Evolutionary conservation across 2,113 vertebrate genomes (phyloP).

Genomic region (Grantiella picta): DNA sequence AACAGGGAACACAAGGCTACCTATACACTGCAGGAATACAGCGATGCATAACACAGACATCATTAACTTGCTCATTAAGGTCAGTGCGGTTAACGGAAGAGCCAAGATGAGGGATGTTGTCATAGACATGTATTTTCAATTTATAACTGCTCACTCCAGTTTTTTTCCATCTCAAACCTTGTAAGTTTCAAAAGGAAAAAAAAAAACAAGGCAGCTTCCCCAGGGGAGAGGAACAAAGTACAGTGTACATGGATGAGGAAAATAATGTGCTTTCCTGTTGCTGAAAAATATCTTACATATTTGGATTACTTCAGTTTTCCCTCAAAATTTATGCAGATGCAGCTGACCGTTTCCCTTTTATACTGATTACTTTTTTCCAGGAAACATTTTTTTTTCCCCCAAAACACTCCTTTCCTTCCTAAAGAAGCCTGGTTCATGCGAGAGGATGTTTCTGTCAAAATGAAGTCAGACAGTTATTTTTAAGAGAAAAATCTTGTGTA

Average conservation of each 20-base stretch:
- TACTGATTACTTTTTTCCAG: neutral
- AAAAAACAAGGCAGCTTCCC: neutral
- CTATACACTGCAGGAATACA: accelerated
- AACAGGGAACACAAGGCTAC: neutral
- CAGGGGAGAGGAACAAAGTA: neutral
- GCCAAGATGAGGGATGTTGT: neutral
- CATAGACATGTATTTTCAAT: neutral
- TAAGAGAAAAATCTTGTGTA: neutral
- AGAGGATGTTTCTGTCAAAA: slow-evolving; percentile 35
- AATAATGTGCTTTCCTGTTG: neutral
- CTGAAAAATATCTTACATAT: neutral
- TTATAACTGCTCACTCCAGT: neutral
- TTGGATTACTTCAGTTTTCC: slow-evolving; percentile 12
- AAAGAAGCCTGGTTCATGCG: neutral
- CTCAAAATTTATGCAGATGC: neutral
- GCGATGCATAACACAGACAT: neutral
- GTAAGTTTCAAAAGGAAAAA: neutral
- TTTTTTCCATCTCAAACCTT: neutral
- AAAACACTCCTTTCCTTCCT: slow-evolving; percentile 29
- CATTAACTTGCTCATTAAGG: neutral
- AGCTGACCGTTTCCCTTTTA: slow-evolving; percentile 22
- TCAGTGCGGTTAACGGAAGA: neutral
- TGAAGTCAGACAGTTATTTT: neutral
- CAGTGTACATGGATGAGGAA: neutral
- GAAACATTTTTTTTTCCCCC: neutral